Conservation (phyloP, 2,113 vertebrate genomes). For the Chaetura pelagica region DNA sequence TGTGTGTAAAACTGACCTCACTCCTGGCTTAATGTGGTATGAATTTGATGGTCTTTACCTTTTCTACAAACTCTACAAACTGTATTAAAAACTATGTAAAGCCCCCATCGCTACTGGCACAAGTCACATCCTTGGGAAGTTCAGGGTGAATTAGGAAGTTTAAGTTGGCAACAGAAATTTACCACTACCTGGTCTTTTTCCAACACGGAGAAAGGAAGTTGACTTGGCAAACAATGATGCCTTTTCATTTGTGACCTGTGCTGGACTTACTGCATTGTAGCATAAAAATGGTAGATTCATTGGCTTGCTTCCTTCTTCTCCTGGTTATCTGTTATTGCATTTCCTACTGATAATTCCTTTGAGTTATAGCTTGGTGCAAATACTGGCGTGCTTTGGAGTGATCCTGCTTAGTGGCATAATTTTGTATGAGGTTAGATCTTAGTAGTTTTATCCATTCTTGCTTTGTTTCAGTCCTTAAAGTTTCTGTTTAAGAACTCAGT, state of each 20-base stretch:
- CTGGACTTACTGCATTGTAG: background rate
- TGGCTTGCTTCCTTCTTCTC: background rate
- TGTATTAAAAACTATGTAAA: background rate
- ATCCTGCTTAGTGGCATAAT: background rate
- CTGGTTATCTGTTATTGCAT: background rate
- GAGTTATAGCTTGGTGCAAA: background rate
- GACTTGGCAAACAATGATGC: background rate
- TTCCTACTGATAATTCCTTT: background rate
- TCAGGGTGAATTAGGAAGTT: background rate
- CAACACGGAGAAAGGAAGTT: background rate
- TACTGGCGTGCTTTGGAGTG: background rate
- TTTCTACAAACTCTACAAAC: background rate
- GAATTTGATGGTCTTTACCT: background rate
- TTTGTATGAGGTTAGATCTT: background rate
- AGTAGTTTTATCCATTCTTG: background rate
- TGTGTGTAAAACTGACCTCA: too few species aligned
- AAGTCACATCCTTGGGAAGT: background rate
- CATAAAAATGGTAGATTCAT: background rate
- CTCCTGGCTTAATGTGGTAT: accelerated
- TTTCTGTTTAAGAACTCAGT: background rate
- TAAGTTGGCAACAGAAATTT: background rate
- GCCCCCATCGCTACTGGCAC: background rate
- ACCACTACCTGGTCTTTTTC: background rate
- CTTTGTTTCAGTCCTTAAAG: background rate
- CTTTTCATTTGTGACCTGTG: background rate